A percentile compares a stretch with the other conserved stretches of the same genome.
Conservation (phyloP, 2,888 invertebrate genomes). For the Neocrepidodera transversa region DNA sequence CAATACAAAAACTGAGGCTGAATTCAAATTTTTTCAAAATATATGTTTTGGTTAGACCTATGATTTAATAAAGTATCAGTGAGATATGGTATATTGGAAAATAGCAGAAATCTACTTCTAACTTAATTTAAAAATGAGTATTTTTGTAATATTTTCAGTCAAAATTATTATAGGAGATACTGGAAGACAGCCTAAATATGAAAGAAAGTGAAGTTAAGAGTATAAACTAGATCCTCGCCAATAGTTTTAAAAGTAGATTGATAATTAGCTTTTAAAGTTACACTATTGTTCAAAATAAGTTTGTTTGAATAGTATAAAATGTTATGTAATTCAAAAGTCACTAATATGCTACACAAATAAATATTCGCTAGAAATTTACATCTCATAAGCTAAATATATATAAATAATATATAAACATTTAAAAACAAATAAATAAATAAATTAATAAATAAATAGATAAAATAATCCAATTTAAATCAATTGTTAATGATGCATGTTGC, state of each 20-base stretch:
- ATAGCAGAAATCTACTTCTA: too few relatives aligned
- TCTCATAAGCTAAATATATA: slow-evolving; percentile 18
- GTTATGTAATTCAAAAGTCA: slow-evolving; percentile 38
- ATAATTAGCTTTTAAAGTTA: slow-evolving; percentile 15
- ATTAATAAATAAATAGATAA: slow-evolving; percentile 8
- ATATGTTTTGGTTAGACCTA: too few relatives aligned
- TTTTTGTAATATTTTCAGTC: too few relatives aligned
- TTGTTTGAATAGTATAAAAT: slow-evolving; percentile 33
- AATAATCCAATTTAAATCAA: slow-evolving; percentile 15
- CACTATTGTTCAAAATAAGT: slow-evolving; percentile 13
- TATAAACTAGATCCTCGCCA: slow-evolving; percentile 11
- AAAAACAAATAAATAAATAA: slow-evolving; percentile 16
- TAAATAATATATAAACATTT: slow-evolving; percentile 13
- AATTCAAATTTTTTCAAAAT: too few relatives aligned
- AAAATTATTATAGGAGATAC: background rate
- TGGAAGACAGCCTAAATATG: slow-evolving; percentile 18
- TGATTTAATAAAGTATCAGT: too few relatives aligned
- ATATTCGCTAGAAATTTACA: slow-evolving; percentile 21
- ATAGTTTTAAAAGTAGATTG: slow-evolving; percentile 15
- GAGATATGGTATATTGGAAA: too few relatives aligned
- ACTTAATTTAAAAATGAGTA: background rate
- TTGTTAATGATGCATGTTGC: background rate
- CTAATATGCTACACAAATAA: slow-evolving; percentile 29
- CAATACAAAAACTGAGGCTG: too few relatives aligned
- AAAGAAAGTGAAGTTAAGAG: too few relatives aligned